Evolutionary conservation across 2,113 vertebrate genomes (phyloP), one percentile per base, ranked within the genome.

Genomic region (Passer domesticus): DNA sequence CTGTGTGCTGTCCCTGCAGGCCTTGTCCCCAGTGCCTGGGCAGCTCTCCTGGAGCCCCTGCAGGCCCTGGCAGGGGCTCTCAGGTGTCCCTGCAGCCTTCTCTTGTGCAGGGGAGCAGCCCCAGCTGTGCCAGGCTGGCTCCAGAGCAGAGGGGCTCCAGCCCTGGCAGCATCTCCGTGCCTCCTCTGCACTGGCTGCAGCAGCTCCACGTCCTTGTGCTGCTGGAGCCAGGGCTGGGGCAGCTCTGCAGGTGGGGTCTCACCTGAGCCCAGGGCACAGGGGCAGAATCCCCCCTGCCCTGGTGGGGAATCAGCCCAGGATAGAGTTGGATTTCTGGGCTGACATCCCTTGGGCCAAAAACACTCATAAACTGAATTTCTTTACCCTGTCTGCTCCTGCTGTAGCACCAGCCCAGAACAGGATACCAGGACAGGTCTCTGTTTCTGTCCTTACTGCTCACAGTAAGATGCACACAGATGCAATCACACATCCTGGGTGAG

Each of bases 361-460:
- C 19, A 11, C 12, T 76, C 0, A 1, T 27, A 14, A 44, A 52
- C 55, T 37, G 0, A 31, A 33, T 21, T 9, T 37, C 28, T 43
- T 59, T 18, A 9, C 46, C 28, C 17, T 56, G 5, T 5, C 50
- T 44, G 12, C 17, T 60, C 18, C 17, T 15, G 18, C 7, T 2
- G 1, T 17, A 84, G 20, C n/a, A 73, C 2, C 43, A 25, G 3
- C 6, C n/a, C 43, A 53, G 37, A 27, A 30, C 0, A 0, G 74
- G 70, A 4, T 1, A 16, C 13, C 7, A 7, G 43, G 31, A 7
- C 69, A 49, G 19, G 11, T 27, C 0, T 0, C 25, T 78, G 22
- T 28, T 10, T 28, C 81, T 41, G 17, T 41, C 28, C 70, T 33
- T 35, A 7, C 35, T 7, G 19, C 27, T 52, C 4, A 6, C 20